Conservation (phyloP, 2,888 invertebrate species). For the Alsophila aescularia region DNA sequence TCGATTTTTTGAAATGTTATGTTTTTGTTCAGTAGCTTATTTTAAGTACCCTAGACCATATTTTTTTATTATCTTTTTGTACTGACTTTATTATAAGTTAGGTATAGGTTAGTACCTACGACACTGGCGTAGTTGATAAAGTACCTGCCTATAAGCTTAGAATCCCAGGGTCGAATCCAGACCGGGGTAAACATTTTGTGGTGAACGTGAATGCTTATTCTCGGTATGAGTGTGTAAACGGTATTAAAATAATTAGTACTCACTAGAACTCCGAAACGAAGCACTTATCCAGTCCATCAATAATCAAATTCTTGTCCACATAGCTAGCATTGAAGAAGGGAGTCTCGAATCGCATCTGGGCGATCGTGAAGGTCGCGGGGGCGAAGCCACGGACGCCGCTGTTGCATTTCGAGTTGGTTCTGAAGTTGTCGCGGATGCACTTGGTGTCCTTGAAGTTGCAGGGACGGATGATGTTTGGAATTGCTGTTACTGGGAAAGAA, state of each 20-base stretch:
- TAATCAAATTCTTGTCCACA: conserved; percentile 52
- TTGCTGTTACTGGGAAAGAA: not conserved
- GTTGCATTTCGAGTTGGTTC: conserved; percentile 58
- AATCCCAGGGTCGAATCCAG: too few relatives aligned
- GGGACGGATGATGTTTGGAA: conserved; percentile 46
- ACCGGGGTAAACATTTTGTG: too few relatives aligned
- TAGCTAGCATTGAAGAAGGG: conserved; percentile 67
- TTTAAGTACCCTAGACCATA: too few relatives aligned
- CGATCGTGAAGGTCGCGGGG: conserved; percentile 43
- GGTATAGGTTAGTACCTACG: too few relatives aligned
- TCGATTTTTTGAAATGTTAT: too few relatives aligned
- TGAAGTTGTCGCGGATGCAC: conserved; percentile 59
- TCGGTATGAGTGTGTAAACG: too few relatives aligned
- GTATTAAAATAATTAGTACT: conserved; percentile 43
- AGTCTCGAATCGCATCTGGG: conserved; percentile 50
- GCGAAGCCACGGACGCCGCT: conserved; percentile 43
- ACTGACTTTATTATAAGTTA: too few relatives aligned
- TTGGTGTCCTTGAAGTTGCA: conserved; percentile 47
- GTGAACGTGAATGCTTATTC: too few relatives aligned
- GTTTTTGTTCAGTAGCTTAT: too few relatives aligned
- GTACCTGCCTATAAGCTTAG: too few relatives aligned
- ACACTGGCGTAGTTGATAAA: too few relatives aligned
- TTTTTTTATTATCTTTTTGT: too few relatives aligned
- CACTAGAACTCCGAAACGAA: conserved; percentile 65
- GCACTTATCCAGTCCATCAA: conserved; percentile 62